These are phyloP conservation scores for Pseudochirops cupreus DNA, from an alignment of 2,797 vertebrate species.

Conservation along the genomic window DNA sequence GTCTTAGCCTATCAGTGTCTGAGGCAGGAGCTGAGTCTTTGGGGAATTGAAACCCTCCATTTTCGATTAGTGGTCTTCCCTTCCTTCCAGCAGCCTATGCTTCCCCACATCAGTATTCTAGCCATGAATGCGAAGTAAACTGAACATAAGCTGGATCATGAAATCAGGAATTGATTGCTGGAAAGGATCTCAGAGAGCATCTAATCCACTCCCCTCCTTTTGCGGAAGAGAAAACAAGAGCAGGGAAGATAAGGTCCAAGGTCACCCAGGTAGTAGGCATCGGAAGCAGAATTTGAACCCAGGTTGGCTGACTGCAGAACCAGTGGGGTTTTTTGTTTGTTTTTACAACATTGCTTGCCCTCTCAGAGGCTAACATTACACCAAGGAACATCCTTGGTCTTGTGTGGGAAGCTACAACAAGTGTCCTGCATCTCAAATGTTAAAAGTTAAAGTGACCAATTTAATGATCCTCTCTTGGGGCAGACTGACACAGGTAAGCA, in stretches of 20 bases:
- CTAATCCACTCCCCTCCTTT: background rate
- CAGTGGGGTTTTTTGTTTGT: background rate
- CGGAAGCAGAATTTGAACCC: background rate
- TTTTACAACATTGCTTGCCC: background rate
- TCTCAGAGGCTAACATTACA: background rate
- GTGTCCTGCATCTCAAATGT: constrained; percentile 67
- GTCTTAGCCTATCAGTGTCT: constrained; percentile 21
- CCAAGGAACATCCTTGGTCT: constrained; percentile 6
- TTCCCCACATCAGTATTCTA: background rate
- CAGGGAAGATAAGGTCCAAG: background rate
- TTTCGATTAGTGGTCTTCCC: background rate
- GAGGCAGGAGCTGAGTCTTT: constrained; percentile 3
- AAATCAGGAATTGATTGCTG: background rate
- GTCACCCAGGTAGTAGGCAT: background rate
- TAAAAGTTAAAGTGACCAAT: constrained; percentile 74
- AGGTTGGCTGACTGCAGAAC: background rate
- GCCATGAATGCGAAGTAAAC: background rate
- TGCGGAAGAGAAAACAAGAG: background rate
- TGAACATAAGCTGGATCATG: background rate
- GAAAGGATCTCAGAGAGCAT: background rate
- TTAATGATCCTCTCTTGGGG: constrained; percentile 50
- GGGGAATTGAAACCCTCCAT: background rate
- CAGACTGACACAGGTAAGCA: constrained; percentile 31
- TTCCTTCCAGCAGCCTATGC: background rate
- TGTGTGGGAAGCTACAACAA: constrained; percentile 42